Conservation (phyloP, 2,797 vertebrate species). For the Distichodus sexfasciatus region DNA sequence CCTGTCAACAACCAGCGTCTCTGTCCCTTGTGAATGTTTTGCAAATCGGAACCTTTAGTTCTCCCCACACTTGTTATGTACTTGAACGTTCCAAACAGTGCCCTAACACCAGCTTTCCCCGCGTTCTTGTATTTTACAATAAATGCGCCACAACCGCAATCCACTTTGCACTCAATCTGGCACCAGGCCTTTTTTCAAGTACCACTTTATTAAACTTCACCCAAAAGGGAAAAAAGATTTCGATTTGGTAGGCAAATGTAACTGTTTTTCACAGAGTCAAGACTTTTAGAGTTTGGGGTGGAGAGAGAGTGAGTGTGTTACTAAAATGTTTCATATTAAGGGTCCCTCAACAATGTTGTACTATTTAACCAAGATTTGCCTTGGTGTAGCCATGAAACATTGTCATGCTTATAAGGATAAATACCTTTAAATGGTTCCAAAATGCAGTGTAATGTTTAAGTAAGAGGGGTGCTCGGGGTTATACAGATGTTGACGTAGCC, state of each 20-base stretch:
- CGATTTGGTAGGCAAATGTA: conserved; percentile 47
- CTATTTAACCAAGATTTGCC: neutral
- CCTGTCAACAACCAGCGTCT: conserved; percentile 46
- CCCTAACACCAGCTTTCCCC: conserved; percentile 13
- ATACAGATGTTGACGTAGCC: conserved; percentile 17
- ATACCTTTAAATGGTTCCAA: conserved; percentile 9
- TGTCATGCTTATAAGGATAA: conserved; percentile 12
- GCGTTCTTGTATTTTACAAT: conserved; percentile 18
- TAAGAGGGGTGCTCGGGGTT: neutral
- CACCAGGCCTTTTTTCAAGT: conserved; percentile 52
- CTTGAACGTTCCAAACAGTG: conserved; percentile 12
- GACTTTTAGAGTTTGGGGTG: neutral
- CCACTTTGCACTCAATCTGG: conserved; percentile 60
- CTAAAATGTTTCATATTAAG: conserved; percentile 10
- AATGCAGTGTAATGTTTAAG: conserved; percentile 3
- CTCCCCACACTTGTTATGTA: conserved; percentile 43
- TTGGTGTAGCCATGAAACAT: conserved; percentile 12
- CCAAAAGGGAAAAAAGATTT: conserved; percentile 43
- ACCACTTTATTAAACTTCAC: conserved; percentile 59
- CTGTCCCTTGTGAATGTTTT: conserved; percentile 49
- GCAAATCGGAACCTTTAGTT: conserved; percentile 34
- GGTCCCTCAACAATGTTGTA: conserved; percentile 6
- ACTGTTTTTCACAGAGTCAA: conserved; percentile 40
- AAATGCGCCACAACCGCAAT: conserved; percentile 29
- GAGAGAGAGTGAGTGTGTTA: neutral